phyloP scores from a whole-genome alignment of 2,797 vertebrate species.

The Danionella dracula region DNA sequence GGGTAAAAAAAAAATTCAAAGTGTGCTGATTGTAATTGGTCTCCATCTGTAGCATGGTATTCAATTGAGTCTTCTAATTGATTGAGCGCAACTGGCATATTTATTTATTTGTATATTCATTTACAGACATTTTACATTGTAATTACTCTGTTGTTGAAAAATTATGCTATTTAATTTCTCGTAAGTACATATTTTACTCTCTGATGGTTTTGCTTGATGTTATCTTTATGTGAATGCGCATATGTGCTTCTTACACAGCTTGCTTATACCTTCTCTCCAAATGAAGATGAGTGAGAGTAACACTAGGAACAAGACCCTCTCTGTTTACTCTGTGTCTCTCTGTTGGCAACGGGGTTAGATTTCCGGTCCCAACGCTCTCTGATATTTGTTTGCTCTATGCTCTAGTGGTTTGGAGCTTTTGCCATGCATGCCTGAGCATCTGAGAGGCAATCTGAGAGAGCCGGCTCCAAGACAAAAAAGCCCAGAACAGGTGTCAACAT shows the following conservation, averaged over 20 bases:
- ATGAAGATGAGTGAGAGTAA: constrained; percentile 38
- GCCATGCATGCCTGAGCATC: constrained; percentile 28
- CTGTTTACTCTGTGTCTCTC: constrained; percentile 67
- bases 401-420: constrained; percentile 25
- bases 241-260: neutral
- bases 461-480: constrained; percentile 25
- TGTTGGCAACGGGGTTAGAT: constrained; percentile 65
- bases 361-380: constrained; percentile 57
- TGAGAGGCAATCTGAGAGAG: constrained; percentile 30
- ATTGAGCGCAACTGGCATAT: constrained; percentile 76
- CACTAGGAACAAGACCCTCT: constrained; percentile 52
- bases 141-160: constrained; percentile 68
- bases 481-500: constrained; percentile 31
- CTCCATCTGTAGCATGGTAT: constrained; percentile 74
- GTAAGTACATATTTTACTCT: constrained; percentile 12
- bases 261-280: neutral
- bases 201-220: neutral
- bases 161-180: constrained; percentile 41
- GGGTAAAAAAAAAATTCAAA: constrained; percentile 65
- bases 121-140: constrained; percentile 51
- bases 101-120: constrained; percentile 71
- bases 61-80: constrained; percentile 74
- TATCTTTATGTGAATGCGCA: neutral
- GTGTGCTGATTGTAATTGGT: constrained; percentile 75
- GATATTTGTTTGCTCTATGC: constrained; percentile 63